Conservation (phyloP, 2,113 vertebrate species). For the Psittacus erithacus region DNA sequence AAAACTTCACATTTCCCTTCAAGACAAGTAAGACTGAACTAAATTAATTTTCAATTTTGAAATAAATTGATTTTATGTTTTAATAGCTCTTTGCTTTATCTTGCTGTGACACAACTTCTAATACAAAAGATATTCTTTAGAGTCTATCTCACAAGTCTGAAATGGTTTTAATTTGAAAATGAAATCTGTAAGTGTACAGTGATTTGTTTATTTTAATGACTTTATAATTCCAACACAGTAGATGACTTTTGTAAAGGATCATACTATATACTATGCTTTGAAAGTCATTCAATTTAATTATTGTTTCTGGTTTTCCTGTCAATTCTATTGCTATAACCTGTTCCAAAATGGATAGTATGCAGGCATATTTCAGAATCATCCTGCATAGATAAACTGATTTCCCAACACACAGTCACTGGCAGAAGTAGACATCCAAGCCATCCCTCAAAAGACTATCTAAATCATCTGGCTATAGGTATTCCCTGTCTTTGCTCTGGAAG, state of each 20-base stretch:
- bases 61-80: background rate
- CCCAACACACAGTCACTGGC: background rate
- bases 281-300: background rate
- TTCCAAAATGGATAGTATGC: background rate
- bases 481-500: background rate
- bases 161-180: background rate
- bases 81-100: background rate
- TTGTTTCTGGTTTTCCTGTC: background rate
- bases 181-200: background rate
- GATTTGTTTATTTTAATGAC: background rate
- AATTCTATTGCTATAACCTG: background rate
- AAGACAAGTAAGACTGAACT: background rate
- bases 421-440: background rate
- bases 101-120: background rate
- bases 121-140: background rate
- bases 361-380: background rate
- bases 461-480: background rate
- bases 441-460: background rate
- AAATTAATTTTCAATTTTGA: background rate
- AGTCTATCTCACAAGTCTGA: background rate
- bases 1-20: background rate
- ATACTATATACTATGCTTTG: background rate
- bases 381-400: background rate
- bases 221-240: background rate
- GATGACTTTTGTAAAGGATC: background rate